phyloP scores from a whole-genome alignment of 1,140 invertebrate species.

The Aphidius ervi region DNA sequence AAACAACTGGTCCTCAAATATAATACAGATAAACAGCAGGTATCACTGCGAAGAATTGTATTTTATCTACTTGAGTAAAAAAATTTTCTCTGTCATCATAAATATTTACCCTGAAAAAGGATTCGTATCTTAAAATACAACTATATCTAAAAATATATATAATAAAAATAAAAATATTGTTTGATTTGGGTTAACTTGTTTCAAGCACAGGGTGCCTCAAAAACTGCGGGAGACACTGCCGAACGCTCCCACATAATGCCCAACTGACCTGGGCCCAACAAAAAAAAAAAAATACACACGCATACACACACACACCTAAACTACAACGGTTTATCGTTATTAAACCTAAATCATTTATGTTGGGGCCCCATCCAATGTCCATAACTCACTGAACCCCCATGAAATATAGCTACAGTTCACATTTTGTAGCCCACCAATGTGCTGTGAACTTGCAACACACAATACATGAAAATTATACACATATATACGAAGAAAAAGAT shows the following conservation, averaged over 20 bases:
- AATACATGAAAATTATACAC: no score
- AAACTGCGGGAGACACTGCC: slow-evolving; percentile 19
- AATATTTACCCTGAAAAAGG: slow-evolving; percentile 17
- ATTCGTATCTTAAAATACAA: no score
- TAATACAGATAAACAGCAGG: slow-evolving; percentile 27
- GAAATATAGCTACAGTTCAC: slow-evolving; percentile 49
- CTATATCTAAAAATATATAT: no score
- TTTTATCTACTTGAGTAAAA: slow-evolving; percentile 11
- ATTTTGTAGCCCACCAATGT: slow-evolving; percentile 41
- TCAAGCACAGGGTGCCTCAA: not conserved
- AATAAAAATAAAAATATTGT: no score
- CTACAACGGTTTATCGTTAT: slow-evolving; percentile 39
- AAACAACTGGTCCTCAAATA: slow-evolving; percentile 6
- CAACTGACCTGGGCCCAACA: slow-evolving; percentile 37
- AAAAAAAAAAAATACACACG: no score
- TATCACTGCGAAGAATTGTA: slow-evolving; percentile 13
- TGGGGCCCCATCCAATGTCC: slow-evolving; percentile 33
- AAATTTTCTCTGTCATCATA: slow-evolving; percentile 10
- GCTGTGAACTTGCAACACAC: no score
- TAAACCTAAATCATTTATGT: slow-evolving; percentile 53
- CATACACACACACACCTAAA: no score
- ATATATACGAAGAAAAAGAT: no score
- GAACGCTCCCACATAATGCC: slow-evolving; percentile 35
- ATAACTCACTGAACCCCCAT: slow-evolving; percentile 45
- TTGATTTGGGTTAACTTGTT: no score